A percentile compares a stretch with the other conserved stretches of the same genome.
Evolutionary conservation across 2,888 invertebrate genomes (phyloP).

Genomic region (Drosophila sordidapex): DNA sequence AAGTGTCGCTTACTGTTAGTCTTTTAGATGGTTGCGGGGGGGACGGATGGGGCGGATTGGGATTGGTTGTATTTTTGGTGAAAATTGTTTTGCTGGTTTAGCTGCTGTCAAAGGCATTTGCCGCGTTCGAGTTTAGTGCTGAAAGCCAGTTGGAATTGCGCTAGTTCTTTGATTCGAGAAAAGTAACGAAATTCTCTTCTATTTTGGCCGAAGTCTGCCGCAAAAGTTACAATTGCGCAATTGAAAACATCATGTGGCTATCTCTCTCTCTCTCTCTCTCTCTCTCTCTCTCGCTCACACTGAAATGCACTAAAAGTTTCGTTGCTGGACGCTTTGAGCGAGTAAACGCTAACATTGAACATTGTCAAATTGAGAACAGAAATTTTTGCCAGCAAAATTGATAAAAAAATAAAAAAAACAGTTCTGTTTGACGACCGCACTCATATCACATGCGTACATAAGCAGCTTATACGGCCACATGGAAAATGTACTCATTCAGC

Average conservation of each 20-base stretch:
- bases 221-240: constrained; percentile 63
- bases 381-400: constrained; percentile 10
- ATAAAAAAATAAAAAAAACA: not conserved
- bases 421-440: not conserved
- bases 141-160: constrained; percentile 58
- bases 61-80: constrained; percentile 39
- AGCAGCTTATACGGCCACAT: not conserved
- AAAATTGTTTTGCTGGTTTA: constrained; percentile 72
- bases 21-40: constrained; percentile 28
- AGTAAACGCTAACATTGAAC: constrained; percentile 54
- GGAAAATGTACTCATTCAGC: not conserved
- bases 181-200: constrained; percentile 59
- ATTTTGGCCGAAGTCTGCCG: constrained; percentile 15
- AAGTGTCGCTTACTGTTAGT: constrained; percentile 66
- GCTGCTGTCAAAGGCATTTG: constrained; percentile 68
- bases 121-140: constrained; percentile 19
- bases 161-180: constrained; percentile 56
- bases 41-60: not conserved
- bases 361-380: constrained; percentile 24
- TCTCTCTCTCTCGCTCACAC: not conserved
- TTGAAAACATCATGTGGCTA: constrained; percentile 30
- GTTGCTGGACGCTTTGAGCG: constrained; percentile 55
- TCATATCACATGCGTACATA: not conserved
- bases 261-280: not conserved
- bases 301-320: constrained; percentile 40